Conservation (phyloP, 2,113 vertebrate species). For the Grammomys dolichurus region DNA sequence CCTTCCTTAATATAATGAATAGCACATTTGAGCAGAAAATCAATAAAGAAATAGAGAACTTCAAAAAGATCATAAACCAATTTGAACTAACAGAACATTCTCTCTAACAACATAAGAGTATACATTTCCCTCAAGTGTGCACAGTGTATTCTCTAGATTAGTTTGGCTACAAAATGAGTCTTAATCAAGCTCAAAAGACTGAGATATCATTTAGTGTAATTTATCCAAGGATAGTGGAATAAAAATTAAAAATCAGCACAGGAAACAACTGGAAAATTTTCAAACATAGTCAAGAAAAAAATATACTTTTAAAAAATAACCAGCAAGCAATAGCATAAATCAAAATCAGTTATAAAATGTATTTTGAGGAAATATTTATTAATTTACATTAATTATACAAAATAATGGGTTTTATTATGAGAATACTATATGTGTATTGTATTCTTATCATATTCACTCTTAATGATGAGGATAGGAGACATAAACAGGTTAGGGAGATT, state of each 20-base stretch:
- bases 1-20: not conserved
- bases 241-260: not conserved
- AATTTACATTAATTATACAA: not conserved
- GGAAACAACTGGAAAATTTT: not conserved
- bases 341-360: not conserved
- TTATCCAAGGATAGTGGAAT: not conserved
- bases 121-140: not conserved
- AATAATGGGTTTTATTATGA: not conserved
- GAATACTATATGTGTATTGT: not conserved
- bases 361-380: not conserved
- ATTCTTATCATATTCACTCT: not conserved
- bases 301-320: not conserved
- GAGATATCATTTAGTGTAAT: not conserved
- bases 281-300: not conserved
- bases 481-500: not conserved
- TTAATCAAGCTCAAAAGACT: not conserved
- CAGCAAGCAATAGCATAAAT: not conserved
- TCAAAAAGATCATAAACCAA: not conserved
- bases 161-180: not conserved
- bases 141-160: not conserved
- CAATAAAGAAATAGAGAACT: not conserved
- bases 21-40: not conserved
- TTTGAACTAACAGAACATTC: not conserved
- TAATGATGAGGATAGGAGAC: not conserved
- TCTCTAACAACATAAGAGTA: not conserved